A percentile compares a stretch with the other conserved stretches of the same genome.
These are phyloP conservation scores for Notospermus geniculatus DNA, from an alignment of 1,140 invertebrate species.

Conservation along the genomic window DNA sequence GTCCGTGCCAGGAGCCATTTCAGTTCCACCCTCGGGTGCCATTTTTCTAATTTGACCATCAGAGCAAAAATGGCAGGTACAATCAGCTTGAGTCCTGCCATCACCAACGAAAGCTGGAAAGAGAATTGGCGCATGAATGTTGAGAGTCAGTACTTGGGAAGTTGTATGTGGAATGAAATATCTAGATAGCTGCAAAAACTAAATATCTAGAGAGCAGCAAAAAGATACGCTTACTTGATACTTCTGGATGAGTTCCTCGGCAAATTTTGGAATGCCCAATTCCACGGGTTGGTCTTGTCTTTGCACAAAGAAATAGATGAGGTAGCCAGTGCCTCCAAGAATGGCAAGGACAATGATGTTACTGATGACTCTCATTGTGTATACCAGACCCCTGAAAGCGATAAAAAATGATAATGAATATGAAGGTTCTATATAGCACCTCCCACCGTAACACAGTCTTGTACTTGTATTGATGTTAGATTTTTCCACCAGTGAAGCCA, in stretches of 20 bases:
- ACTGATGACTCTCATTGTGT: conserved; percentile 19
- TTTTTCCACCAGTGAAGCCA: too few relatives aligned
- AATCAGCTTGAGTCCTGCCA: conserved; percentile 35
- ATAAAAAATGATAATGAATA: too few relatives aligned
- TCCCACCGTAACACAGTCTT: too few relatives aligned
- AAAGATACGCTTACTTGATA: conserved; percentile 29
- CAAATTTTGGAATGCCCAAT: conserved; percentile 4
- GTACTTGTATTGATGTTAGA: too few relatives aligned
- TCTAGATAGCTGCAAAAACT: too few relatives aligned
- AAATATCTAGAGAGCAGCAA: too few relatives aligned
- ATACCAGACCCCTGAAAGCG: conserved; percentile 13
- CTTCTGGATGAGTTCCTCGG: conserved; percentile 23
- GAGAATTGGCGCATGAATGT: too few relatives aligned
- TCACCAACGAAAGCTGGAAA: conserved; percentile 33
- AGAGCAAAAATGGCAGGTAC: conserved; percentile 34
- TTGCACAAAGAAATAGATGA: conserved; percentile 30
- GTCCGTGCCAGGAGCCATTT: conserved; percentile 36
- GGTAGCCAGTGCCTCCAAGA: conserved; percentile 31
- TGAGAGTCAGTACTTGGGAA: too few relatives aligned
- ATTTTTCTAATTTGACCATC: conserved; percentile 32
- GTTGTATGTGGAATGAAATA: too few relatives aligned
- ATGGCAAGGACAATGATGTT: conserved; percentile 30
- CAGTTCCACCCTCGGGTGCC: conserved; percentile 34
- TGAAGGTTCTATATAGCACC: too few relatives aligned
- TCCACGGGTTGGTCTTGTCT: conserved; percentile 14